These are phyloP conservation scores for Rhinella marina DNA, from an alignment of 2,797 vertebrate genomes.

Conservation along the genomic window DNA sequence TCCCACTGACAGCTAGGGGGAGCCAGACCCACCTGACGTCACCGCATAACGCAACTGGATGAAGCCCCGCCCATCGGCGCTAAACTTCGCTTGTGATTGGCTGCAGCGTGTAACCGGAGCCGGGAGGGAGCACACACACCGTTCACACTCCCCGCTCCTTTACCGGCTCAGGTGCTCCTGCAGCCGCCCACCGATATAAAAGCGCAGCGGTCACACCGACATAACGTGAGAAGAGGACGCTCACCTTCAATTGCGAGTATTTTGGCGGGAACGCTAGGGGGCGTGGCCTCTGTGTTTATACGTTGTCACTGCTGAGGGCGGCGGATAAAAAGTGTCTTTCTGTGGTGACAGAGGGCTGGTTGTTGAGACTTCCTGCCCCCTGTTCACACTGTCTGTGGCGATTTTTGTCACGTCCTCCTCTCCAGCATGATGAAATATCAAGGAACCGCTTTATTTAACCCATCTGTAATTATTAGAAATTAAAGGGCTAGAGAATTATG, in stretches of 20 bases:
- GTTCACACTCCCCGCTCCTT: neutral
- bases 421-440: too few relatives aligned
- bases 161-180: neutral
- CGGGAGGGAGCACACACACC: neutral
- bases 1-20: neutral
- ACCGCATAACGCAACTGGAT: neutral
- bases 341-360: neutral
- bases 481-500: too few relatives aligned
- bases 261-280: conserved; percentile 17
- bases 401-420: too few relatives aligned
- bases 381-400: too few relatives aligned
- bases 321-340: neutral
- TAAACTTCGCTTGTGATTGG: neutral
- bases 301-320: neutral
- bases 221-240: too few relatives aligned
- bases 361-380: neutral
- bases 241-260: neutral
- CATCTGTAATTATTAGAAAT: too few relatives aligned
- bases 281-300: neutral
- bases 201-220: neutral
- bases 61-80: neutral
- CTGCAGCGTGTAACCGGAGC: neutral
- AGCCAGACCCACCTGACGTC: neutral
- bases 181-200: neutral
- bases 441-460: too few relatives aligned